Evolutionary conservation across 2,888 invertebrate genomes (phyloP), one percentile per base, ranked within the genome.

Genomic region (Colletes collaris): DNA sequence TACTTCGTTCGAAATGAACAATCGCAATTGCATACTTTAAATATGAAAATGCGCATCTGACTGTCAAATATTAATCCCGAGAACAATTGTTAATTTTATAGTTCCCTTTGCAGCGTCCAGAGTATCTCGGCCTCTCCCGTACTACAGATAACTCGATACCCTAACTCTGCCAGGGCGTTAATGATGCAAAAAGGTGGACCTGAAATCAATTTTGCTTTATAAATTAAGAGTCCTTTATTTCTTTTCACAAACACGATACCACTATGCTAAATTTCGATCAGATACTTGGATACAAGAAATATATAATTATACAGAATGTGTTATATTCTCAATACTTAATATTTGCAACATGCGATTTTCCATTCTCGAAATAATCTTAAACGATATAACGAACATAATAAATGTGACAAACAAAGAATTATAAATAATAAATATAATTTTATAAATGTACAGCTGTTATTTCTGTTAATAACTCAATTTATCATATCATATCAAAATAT

Each of bases 31-130:
- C 60, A 52, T 50, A n/a, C 13, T 67, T 63, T 60, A 52, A 40
- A 19, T 64, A 66, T 66, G 8, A 16, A 76, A 19, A 13, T 58
- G 19, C 27, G 3, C 67, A 46, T 50, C 64, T 44, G 50, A 5
- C 44, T 75, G 60, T 35, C 27, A 75, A 46, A 35, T 60, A 16
- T 50, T 55, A 60, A 50, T 64, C 58, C 71, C 71, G 46, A 56
- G 44, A 59, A 74, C 60, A 60, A 56, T 62, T 65, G 35, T 10
- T 50, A 53, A 68, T 76, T 66, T 89, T 95, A 97, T 88, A 96
- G 92, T 93, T 97, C 97, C 89, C 97, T 95, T 91, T 96, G 96
- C 93, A 97, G 94, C 60, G 97, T 97, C 97, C 97, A 97, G 86
- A 96, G 95, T 88, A 96, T 95, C 93, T 97, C 97, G 35, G 96